Evolutionary conservation across 2,113 vertebrate species (phyloP).

Genomic region (Herpetotheres cachinnans): DNA sequence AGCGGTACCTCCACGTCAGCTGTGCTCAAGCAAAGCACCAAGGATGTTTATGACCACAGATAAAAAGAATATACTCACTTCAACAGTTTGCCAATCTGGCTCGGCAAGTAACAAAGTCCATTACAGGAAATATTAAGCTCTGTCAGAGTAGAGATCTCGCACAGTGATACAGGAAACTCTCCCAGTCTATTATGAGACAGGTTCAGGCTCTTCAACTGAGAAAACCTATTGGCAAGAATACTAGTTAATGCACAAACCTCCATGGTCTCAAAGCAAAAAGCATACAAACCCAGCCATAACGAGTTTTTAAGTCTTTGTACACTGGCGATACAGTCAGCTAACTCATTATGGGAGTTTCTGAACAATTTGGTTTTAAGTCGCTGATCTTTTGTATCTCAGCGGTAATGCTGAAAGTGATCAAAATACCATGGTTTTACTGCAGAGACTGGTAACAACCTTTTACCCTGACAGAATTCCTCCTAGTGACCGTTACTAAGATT

Average conservation of each 20-base stretch:
- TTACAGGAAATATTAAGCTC: conserved; percentile 94
- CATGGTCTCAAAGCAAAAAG: not conserved
- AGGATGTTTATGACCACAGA: not conserved
- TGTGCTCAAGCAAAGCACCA: not conserved
- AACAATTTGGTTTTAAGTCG: not conserved
- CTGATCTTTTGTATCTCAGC: not conserved
- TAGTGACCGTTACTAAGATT: not conserved
- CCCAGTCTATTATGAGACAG: conserved; percentile 93
- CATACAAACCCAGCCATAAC: not conserved
- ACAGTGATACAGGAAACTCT: conserved; percentile 86
- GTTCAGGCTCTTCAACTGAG: conserved; percentile 92
- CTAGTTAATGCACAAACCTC: not conserved
- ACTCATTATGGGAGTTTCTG: not conserved
- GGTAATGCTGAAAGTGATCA: not conserved
- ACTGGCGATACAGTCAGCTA: not conserved
- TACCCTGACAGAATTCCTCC: not conserved
- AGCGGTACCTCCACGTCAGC: not conserved
- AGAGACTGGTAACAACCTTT: not conserved
- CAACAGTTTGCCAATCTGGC: conserved; percentile 82
- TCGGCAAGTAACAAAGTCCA: conserved; percentile 80
- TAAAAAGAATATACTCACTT: conserved; percentile 76
- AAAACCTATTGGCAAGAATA: conserved; percentile 82
- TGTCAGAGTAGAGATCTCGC: conserved; percentile 87
- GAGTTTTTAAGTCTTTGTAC: not conserved
- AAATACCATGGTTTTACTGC: not conserved